Evolutionary conservation across 30 jellyfish, hydroid and myxozoan species (phyloP).

Genomic region (Euphysa ruthae): DNA sequence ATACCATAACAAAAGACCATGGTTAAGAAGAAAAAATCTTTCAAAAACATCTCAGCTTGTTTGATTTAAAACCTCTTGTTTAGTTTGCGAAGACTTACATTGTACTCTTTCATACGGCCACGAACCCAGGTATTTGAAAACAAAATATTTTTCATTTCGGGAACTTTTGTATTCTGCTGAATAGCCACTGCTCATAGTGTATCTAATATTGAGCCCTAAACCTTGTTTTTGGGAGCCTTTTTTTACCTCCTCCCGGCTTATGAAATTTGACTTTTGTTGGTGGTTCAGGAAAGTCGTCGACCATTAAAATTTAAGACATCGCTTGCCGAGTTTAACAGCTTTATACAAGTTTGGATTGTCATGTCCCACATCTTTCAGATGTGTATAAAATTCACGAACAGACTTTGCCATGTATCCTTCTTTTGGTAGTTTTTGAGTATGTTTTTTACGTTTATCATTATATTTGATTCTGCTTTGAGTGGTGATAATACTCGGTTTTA

Average conservation of each 20-base stretch:
- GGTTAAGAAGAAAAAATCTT: too few relatives aligned
- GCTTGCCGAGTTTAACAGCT: constrained; percentile 53
- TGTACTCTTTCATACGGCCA: constrained; percentile 47
- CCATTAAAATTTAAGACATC: constrained; percentile 17
- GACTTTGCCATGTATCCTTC: constrained; percentile 56
- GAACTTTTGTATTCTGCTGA: constrained; percentile 33
- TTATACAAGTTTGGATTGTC: constrained; percentile 37
- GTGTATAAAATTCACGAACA: constrained; percentile 50
- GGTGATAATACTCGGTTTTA: constrained; percentile 15
- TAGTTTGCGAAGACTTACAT: constrained; percentile 51
- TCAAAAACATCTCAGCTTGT: too few relatives aligned
- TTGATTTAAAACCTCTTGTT: constrained; percentile 47
- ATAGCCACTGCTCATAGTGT: constrained; percentile 52
- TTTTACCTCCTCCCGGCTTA: constrained; percentile 52
- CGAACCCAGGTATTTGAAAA: constrained; percentile 42
- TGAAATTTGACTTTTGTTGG: constrained; percentile 22
- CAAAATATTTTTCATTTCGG: constrained; percentile 9
- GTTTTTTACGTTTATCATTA: constrained; percentile 34
- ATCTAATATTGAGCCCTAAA: constrained; percentile 37
- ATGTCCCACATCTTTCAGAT: constrained; percentile 38
- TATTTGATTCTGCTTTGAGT: constrained; percentile 18
- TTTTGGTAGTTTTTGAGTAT: constrained; percentile 12
- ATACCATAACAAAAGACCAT: too few relatives aligned
- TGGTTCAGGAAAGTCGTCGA: constrained; percentile 12
- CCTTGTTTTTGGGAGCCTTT: constrained; percentile 40